Percentiles rank a stretch among this genome's conserved stretches.
Evolutionary conservation across 2,888 invertebrate genomes (phyloP).

Genomic region (Sphaerophoria taeniata): DNA sequence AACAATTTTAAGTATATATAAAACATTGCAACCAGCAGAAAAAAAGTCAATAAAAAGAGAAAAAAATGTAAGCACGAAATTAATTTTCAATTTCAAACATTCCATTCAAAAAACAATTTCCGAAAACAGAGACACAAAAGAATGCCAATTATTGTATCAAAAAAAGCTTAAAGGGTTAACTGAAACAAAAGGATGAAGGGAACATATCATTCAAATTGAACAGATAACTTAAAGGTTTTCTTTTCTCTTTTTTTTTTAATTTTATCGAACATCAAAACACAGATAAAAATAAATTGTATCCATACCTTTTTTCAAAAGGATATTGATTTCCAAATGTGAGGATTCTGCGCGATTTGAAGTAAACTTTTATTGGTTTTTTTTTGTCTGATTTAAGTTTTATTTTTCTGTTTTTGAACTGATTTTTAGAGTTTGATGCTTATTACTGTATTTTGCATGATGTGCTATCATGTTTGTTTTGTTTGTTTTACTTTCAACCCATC

Average conservation of each 20-base stretch:
- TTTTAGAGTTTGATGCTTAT: constrained; percentile 24
- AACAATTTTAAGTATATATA: neutral
- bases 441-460: constrained; percentile 27
- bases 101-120: constrained; percentile 28
- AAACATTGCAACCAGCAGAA: neutral
- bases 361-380: neutral
- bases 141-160: constrained; percentile 10
- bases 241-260: neutral
- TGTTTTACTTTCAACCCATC: constrained; percentile 12
- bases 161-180: constrained; percentile 26
- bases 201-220: constrained; percentile 23
- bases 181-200: constrained; percentile 14
- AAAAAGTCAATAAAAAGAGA: neutral
- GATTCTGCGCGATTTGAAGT: constrained; percentile 48
- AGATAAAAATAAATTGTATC: constrained; percentile 40
- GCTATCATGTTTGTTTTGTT: constrained; percentile 29
- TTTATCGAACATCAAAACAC: constrained; percentile 40
- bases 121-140: constrained; percentile 11
- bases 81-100: constrained; percentile 32
- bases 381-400: neutral
- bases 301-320: constrained; percentile 65
- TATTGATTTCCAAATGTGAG: constrained; percentile 54
- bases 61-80: neutral
- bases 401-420: constrained; percentile 34
- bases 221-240: constrained; percentile 16